Evolutionary conservation across 2,888 invertebrate species (phyloP).

Genomic region (Colostygia pectinataria): DNA sequence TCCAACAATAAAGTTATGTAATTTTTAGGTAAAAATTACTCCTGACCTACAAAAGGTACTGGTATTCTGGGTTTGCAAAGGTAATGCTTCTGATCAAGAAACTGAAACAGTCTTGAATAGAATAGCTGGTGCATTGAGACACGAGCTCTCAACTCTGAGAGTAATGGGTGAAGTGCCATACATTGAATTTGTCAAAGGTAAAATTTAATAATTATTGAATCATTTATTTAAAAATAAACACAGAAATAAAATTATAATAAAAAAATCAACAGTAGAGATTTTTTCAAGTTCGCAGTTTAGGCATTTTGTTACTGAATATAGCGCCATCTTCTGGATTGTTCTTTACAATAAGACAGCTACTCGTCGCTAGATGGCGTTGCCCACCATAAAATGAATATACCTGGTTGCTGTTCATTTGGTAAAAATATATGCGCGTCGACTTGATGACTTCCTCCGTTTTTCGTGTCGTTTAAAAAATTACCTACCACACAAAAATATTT

Average conservation of each 20-base stretch:
- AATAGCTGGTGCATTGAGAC: slow-evolving; percentile 84
- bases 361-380: slow-evolving; percentile 14
- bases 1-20: no score
- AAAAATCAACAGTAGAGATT: no score
- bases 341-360: not conserved
- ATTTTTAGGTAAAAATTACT: slow-evolving; percentile 83
- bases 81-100: slow-evolving; percentile 71
- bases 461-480: no score
- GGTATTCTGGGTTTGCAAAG: slow-evolving; percentile 88
- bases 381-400: not conserved
- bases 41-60: slow-evolving; percentile 86
- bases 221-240: no score
- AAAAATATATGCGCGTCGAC: no score
- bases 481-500: no score
- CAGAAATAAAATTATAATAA: no score
- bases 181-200: slow-evolving; percentile 88
- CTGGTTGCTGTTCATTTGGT: no score
- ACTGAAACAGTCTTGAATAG: slow-evolving; percentile 80
- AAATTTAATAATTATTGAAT: no score
- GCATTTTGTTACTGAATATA: no score
- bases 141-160: slow-evolving; percentile 87
- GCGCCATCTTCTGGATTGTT: not conserved
- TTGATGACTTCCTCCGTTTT: no score
- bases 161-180: slow-evolving; percentile 90
- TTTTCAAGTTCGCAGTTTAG: no score